These are phyloP conservation scores for Parazoanthus darwini DNA, from an alignment of 92 coral and sea anemone species.

Conservation along the genomic window DNA sequence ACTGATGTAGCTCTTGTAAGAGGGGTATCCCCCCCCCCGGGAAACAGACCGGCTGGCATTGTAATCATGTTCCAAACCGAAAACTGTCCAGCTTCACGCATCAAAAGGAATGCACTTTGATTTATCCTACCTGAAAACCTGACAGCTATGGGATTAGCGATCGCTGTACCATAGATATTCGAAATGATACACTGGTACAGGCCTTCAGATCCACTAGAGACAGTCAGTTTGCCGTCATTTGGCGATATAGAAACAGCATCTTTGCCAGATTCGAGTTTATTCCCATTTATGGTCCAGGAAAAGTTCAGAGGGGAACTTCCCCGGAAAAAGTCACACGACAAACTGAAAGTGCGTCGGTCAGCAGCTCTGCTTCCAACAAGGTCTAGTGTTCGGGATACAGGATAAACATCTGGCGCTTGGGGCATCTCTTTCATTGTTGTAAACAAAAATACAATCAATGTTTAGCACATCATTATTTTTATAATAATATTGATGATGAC, in stretches of 20 bases:
- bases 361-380: slow-evolving; percentile 7
- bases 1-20: too few relatives aligned
- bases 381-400: not conserved
- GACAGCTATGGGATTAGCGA: slow-evolving; percentile 21
- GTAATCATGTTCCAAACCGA: too few relatives aligned
- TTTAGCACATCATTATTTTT: too few relatives aligned
- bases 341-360: not conserved
- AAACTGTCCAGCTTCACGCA: too few relatives aligned
- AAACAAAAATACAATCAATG: not conserved
- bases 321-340: not conserved
- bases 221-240: not conserved
- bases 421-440: not conserved
- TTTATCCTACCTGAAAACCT: slow-evolving; percentile 28
- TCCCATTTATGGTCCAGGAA: slow-evolving; percentile 30
- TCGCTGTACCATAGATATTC: slow-evolving; percentile 18
- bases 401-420: not conserved
- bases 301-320: not conserved
- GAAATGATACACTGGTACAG: slow-evolving; percentile 29
- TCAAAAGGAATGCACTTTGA: too few relatives aligned
- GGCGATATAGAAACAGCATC: not conserved
- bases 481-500: not conserved
- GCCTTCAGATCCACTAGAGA: not conserved
- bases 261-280: not conserved
- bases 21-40: too few relatives aligned
- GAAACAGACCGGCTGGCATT: too few relatives aligned